Base-by-base conservation (phyloP, 1,140 invertebrate species). In the Belonocnema kinseyi region DNA sequence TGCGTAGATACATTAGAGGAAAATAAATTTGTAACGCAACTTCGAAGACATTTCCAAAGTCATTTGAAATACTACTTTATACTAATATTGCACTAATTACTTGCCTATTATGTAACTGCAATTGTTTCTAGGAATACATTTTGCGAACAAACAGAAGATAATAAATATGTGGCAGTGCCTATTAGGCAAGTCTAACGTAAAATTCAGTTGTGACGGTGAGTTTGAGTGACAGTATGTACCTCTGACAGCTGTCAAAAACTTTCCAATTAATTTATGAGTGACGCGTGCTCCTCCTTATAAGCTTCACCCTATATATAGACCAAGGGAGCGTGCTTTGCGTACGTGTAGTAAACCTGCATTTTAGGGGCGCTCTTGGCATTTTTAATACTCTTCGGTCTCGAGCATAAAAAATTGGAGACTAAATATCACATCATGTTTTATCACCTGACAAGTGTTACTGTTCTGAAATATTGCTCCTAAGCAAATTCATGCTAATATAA, bases 191-290 rank as follows among this genome's bases (percentile, higher is more conserved):
- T 40, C 16, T n/a, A 16, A 12, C 12, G 61, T 33, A 66, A 66
- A 66, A 40, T 66, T 5, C 40, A 66, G 26, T 46, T 66, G 14
- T n/a, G 58, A 33, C 26, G 14, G 58, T 66, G 61, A 14, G 40
- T 66, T 26, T 46, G 40, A 61, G 58, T 77, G 73, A 80, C 77
- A 77, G 73, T 77, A 77, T 72, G n/a, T 13, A 19, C 74, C 61
- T 56, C 74, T 72, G 56, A 77, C 80, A 73, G 74, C 73, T 79
- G 77, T 82, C 79, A 86, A 85, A 85, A 86, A 84, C 82, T 86
- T 82, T 82, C 82, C 79, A 83, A 86, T 85, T 83, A 85, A 87
- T 86, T 86, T 87, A 87, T 85, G 85, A 86, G 83, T 78, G 85
- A 82, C 86, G 80, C 86, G 86, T 86, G 86, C 85, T 85, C 72